Evolutionary conservation across 2,888 invertebrate species (phyloP).

Genomic region (Andrena trimmerana): DNA sequence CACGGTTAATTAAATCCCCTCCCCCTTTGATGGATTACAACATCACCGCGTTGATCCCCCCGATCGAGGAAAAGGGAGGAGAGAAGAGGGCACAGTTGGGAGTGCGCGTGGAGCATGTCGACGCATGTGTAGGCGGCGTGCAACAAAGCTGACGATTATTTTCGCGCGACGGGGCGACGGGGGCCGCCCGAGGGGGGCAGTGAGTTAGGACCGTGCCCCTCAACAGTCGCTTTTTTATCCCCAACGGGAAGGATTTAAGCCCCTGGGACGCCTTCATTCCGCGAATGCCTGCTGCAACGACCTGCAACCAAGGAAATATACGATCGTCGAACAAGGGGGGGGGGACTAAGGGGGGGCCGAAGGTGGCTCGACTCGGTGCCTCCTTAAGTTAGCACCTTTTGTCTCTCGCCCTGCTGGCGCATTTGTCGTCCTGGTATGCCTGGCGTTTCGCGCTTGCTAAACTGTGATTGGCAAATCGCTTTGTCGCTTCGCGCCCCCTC

Average conservation of each 20-base stretch:
- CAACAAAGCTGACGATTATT: slow-evolving; percentile 80
- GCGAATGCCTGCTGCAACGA: slow-evolving; percentile 65
- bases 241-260: slow-evolving; percentile 48
- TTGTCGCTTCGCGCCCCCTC: slow-evolving; percentile 20
- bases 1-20: slow-evolving; percentile 29
- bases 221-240: slow-evolving; percentile 43
- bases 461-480: slow-evolving; percentile 70
- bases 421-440: slow-evolving; percentile 73
- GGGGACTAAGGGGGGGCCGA: slow-evolving; percentile 26
- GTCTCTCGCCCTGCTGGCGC: slow-evolving; percentile 56
- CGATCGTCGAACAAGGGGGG: slow-evolving; percentile 40
- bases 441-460: slow-evolving; percentile 68
- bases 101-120: slow-evolving; percentile 42
- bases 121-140: slow-evolving; percentile 67
- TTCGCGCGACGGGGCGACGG: slow-evolving; percentile 64
- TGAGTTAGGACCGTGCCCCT: slow-evolving; percentile 54
- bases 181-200: slow-evolving; percentile 13
- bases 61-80: not conserved
- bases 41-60: slow-evolving; percentile 25
- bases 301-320: slow-evolving; percentile 63
- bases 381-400: slow-evolving; percentile 72
- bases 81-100: not conserved
- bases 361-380: slow-evolving; percentile 29
- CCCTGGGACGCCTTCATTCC: slow-evolving; percentile 73
- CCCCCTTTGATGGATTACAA: slow-evolving; percentile 24